phyloP scores from a whole-genome alignment of 2,797 vertebrate species.

The Lutjanus argentimaculatus region DNA sequence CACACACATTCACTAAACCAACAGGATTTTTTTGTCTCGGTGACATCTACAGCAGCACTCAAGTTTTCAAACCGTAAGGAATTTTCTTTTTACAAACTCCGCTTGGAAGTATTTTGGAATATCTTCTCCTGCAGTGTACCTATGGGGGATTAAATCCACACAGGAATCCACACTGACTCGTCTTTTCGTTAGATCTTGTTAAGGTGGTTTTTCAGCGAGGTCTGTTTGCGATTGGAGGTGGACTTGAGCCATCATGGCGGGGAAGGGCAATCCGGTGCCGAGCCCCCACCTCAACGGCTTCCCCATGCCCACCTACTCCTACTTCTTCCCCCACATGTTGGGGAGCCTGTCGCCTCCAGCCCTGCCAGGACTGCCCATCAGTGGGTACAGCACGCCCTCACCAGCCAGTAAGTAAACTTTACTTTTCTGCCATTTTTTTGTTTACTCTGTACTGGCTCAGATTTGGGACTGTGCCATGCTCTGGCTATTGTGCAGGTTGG shows the following conservation, averaged over 20 bases:
- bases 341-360: slow-evolving; percentile 94
- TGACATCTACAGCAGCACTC: slow-evolving; percentile 41
- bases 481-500: slow-evolving; percentile 8
- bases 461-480: not conserved
- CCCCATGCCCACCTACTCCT: slow-evolving; percentile 94
- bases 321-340: slow-evolving; percentile 96
- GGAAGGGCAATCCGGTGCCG: slow-evolving; percentile 95
- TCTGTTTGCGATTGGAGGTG: slow-evolving; percentile 59
- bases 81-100: slow-evolving; percentile 21
- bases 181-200: slow-evolving; percentile 14
- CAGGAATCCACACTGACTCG: slow-evolving; percentile 55
- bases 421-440: not conserved
- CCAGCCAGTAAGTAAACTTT: slow-evolving; percentile 93
- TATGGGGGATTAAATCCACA: slow-evolving; percentile 78
- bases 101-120: slow-evolving; percentile 56
- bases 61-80: slow-evolving; percentile 38
- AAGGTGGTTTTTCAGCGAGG: slow-evolving; percentile 32
- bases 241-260: slow-evolving; percentile 89
- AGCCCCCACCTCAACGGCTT: slow-evolving; percentile 94
- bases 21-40: slow-evolving; percentile 47
- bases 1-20: slow-evolving; percentile 54
- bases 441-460: not conserved
- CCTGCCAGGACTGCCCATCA: slow-evolving; percentile 91
- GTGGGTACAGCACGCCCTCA: slow-evolving; percentile 97
- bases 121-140: slow-evolving; percentile 49